Evolutionary conservation across 2,797 vertebrate genomes (phyloP), one percentile per base, ranked within the genome.

Genomic region (Balearica regulorum): DNA sequence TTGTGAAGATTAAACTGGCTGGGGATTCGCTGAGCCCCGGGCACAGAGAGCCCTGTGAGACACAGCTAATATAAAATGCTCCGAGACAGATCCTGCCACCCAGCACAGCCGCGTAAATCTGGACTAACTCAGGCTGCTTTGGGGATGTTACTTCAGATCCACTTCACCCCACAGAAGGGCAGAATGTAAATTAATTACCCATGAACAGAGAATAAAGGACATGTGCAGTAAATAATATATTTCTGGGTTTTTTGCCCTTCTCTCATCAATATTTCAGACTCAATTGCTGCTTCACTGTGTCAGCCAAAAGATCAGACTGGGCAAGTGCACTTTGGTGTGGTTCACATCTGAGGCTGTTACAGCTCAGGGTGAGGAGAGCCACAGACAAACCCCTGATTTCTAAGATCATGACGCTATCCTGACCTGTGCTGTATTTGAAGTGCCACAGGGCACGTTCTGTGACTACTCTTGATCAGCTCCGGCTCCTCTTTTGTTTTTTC

Each of bases 241-340:
- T 68, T 92, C 93, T 93, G 90, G 46, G 21, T 16, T 90, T 95
- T 93, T 64, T 95, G 86, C 81, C 53, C 81, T 89, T 95, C 70
- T 85, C 68, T 82, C 71, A 93, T 93, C 64, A 92, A 93, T 96
- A 41, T 95, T 95, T 89, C n/a, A 95, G 68, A 10, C 37, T 82
- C 44, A 17, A 37, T 54, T 70, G 41, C 93, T 89, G 80, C 51
- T 94, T 90, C 71, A 8, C 68, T 13, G 15, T 62, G 77, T 91
- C 83, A 90, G 86, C 83, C 49, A 43, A 16, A 79, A 80, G 85
- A 9, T 4, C 51, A 69, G 68, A 35, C 13, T 26, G 41, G 65
- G 78, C 51, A 46, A 84, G 70, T 83, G 81, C 73, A 57, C 81
- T 86, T 91, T 0, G 0, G 82, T 43, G 41, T 88, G 9, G 0